Base-by-base conservation (phyloP, 2,113 vertebrate genomes). In the Eonycteris spelaea region DNA sequence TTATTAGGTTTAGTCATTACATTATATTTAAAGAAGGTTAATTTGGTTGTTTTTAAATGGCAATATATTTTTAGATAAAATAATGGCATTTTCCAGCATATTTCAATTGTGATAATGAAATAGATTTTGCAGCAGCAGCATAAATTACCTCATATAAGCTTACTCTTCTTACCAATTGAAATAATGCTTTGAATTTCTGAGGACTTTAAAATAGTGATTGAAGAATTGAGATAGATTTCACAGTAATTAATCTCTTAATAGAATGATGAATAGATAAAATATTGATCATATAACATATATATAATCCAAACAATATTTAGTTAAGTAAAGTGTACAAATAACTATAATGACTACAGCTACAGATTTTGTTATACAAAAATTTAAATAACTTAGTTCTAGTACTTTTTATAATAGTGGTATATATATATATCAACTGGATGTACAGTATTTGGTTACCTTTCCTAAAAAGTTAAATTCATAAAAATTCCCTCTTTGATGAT, bases 151-250 rank as follows among this genome's bases (percentile, higher is more conserved):
- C 21, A n/a, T 63, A 6, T n/a, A 8, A 65, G 24, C 21, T 91
- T 55, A 11, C 3, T 95, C 16, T 82, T 43, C 16, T 59, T 84
- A 63, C 2, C 45, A 68, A 48, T 53, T 86, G 18, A 21, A 91
- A 45, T 89, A 86, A 80, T 67, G 28, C 16, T 92, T 30, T 71
- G 65, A 95, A 70, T 84, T 95, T 92, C 59, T 92, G 35, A 84
- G 45, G 26, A 61, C 30, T 87, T 96, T 57, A 84, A 93, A 94
- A 84, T 14, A 71, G 38, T 40, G 53, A 51, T 16, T 86, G 11
- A 22, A 80, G 22, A 87, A 90, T 28, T 91, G 10, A 84, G 30
- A 5, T 35, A 28, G 35, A 84, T 73, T 84, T 71, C 45, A 91
- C 22, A 91, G n/a, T 74, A 80, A 91, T 85, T 74, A 80, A 12